Conservation (phyloP, 1,140 invertebrate genomes). For the Aplysia californica region DNA sequence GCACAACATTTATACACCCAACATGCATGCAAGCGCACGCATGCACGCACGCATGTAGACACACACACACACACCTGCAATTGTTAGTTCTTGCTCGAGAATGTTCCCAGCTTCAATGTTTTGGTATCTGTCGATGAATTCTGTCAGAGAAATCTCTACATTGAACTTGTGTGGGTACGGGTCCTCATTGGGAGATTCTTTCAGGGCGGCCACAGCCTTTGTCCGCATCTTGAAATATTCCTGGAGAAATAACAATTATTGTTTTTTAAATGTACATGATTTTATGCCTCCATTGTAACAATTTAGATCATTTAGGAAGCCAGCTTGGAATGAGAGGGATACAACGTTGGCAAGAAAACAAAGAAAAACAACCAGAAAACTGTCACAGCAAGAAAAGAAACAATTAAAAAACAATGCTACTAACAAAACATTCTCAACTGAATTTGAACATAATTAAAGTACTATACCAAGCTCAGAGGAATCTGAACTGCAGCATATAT, state of each 20-base stretch:
- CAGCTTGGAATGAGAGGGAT: background rate
- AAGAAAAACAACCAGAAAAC: background rate
- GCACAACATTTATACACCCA: no score
- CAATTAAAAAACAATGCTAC: background rate
- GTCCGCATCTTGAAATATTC: conserved; percentile 91
- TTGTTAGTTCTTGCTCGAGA: conserved; percentile 79
- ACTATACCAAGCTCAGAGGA: no score
- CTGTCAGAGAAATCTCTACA: conserved; percentile 88
- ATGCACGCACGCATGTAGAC: no score
- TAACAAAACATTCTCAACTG: background rate
- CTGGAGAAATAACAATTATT: conserved; percentile 57
- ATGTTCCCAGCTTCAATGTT: conserved; percentile 72
- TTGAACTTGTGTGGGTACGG: conserved; percentile 99
- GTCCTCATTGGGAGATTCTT: conserved; percentile 77
- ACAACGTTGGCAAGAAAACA: background rate
- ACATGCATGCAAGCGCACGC: no score
- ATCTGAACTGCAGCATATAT: no score
- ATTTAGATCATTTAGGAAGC: no score
- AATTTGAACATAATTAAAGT: no score
- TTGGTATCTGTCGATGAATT: conserved; percentile 90
- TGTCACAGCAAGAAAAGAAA: background rate
- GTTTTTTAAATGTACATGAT: background rate
- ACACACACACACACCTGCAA: conserved; percentile 87
- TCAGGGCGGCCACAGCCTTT: conserved; percentile 81
- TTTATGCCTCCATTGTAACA: background rate